Percentiles rank a stretch among this genome's conserved stretches.
Evolutionary conservation across 2,113 vertebrate genomes (phyloP).

Genomic region (Dermatemys mawii): DNA sequence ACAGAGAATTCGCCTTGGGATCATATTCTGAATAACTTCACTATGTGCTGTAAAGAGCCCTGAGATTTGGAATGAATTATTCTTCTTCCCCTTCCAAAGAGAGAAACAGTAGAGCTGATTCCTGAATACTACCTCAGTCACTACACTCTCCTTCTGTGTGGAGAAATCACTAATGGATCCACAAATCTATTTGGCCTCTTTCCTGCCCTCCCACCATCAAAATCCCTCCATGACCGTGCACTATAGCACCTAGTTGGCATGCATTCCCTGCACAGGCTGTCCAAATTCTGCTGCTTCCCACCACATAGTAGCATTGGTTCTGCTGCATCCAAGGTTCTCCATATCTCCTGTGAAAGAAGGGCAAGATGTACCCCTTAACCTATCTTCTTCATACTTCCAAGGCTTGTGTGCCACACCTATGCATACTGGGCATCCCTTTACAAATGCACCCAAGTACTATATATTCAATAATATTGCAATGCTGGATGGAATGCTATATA

Average conservation of each 20-base stretch:
- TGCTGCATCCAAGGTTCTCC: fast-evolving
- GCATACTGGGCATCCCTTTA: not conserved
- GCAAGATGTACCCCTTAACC: not conserved
- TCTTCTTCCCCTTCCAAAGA: fast-evolving
- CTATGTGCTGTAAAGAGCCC: fast-evolving
- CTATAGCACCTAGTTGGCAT: not conserved
- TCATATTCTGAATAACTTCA: not conserved
- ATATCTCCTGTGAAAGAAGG: not conserved
- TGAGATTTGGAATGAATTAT: not conserved
- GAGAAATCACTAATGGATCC: not conserved
- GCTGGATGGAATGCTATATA: fast-evolving
- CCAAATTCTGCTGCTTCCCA: not conserved
- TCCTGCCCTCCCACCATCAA: not conserved
- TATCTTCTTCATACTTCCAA: not conserved
- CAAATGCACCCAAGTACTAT: fast-evolving
- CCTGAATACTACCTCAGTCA: fast-evolving
- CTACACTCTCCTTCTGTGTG: not conserved
- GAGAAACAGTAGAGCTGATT: not conserved
- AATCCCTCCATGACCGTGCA: fast-evolving
- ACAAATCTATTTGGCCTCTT: not conserved
- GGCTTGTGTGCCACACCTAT: not conserved
- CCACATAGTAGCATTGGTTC: not conserved
- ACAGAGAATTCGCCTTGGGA: not conserved
- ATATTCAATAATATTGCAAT: not conserved
- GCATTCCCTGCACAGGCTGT: not conserved